Base-by-base conservation (phyloP, 1,140 invertebrate species). In the Asbolus verrucosus region DNA sequence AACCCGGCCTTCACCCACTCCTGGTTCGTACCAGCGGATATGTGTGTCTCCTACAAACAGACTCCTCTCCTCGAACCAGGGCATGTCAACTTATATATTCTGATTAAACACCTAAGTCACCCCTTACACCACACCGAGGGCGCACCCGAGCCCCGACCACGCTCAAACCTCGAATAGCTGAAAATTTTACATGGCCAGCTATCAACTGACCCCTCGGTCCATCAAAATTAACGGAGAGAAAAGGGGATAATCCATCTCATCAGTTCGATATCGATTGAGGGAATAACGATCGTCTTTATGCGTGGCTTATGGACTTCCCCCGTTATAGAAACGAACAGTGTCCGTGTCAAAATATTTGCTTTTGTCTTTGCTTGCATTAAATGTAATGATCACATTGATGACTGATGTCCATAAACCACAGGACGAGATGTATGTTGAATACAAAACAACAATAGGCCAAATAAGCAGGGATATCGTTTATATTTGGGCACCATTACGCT, bases 1-100 rank as follows among this genome's bases (percentile, higher is more conserved):
- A 87, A 86, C 77, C 83, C 85, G 33, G 82, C 86, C 78, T 94
- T 94, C 86, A 91, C 91, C 79, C 92, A 94, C 87, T 94, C 92
- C 85, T 94, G 92, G 92, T 93, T 94, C 87, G 92, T 94, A 90
- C 92, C 92, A 87, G 90, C 91, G 87, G 91, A 94, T 87, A 88
- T 93, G 83, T 93, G 91, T 90, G 89, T 90, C 84, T 88, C 90
- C 84, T 91, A 91, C 85, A 92, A 90, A 88, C 89, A 89, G 86
- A 86, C 85, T 84, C 90, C 91, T 87, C 90, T 92, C 86, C 90
- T 93, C 85, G 91, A 93, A 88, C 91, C 92, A 88, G 92, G 92
- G 92, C 92, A 93, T 92, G 92, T 91, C 84, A 87, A 89, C 83
- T 79, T 79, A 77, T 81, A 76, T 70, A 76, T 66, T 73, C 66